Conservation (phyloP, 2,113 vertebrate species). For the Nyctereutes procyonoides region DNA sequence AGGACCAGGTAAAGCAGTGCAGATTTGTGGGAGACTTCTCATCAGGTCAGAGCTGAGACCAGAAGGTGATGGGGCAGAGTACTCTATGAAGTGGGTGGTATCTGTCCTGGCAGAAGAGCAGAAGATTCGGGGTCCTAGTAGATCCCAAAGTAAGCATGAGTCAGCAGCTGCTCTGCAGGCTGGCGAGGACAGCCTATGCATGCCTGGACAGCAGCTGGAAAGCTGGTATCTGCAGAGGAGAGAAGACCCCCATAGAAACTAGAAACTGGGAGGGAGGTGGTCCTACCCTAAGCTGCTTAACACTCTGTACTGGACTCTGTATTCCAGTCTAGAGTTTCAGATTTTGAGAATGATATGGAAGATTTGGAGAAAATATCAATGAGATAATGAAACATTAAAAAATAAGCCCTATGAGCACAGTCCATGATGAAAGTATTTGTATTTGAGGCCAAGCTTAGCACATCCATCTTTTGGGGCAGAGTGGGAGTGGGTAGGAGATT, state of each 20-base stretch:
- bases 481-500: not conserved
- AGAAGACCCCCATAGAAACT: not conserved
- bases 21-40: not conserved
- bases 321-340: not conserved
- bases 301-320: not conserved
- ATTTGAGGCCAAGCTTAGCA: not conserved
- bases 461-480: not conserved
- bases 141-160: slow-evolving; percentile 56
- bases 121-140: not conserved
- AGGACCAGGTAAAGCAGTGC: not conserved
- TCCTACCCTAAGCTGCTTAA: not conserved
- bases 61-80: not conserved
- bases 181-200: not conserved
- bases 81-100: not conserved
- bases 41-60: not conserved
- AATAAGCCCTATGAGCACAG: not conserved
- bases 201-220: not conserved
- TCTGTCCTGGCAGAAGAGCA: not conserved
- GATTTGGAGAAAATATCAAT: not conserved
- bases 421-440: not conserved
- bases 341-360: not conserved
- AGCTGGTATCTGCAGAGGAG: not conserved
- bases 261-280: not conserved
- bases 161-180: slow-evolving; percentile 60
- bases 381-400: slow-evolving; percentile 7